Evolutionary conservation across 2,113 vertebrate species (phyloP).

Genomic region (Silurus glanis): DNA sequence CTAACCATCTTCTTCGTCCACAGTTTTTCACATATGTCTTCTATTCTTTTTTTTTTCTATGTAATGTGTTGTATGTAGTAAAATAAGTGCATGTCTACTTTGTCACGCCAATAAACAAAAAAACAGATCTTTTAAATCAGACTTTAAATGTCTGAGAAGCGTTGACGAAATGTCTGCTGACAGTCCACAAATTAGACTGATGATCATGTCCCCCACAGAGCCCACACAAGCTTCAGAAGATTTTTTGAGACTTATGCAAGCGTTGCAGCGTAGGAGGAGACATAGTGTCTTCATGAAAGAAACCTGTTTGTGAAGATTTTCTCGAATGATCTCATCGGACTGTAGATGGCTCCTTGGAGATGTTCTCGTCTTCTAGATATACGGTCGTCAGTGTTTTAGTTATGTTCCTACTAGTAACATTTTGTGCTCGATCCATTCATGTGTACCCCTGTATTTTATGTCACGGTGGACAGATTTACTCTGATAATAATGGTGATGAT

Average conservation of each 20-base stretch:
- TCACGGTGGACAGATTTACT: background rate
- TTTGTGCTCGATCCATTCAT: background rate
- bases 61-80: background rate
- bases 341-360: background rate
- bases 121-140: background rate
- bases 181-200: background rate
- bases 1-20: background rate
- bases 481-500: background rate
- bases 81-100: background rate
- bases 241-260: slow-evolving; percentile 21
- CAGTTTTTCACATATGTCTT: background rate
- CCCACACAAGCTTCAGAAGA: slow-evolving; percentile 1
- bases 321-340: background rate
- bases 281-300: slow-evolving; percentile 12
- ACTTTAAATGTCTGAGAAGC: background rate
- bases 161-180: background rate
- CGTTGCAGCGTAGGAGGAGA: slow-evolving; percentile 14
- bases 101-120: background rate
- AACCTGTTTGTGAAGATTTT: slow-evolving; percentile 13
- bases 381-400: background rate
- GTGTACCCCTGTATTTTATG: background rate
- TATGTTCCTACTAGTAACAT: background rate
- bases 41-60: background rate
- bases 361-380: background rate
- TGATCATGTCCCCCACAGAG: slow-evolving; percentile 19